Percentiles rank a stretch among this genome's conserved stretches.
Evolutionary conservation across 2,888 invertebrate species (phyloP).

Genomic region (Drepana falcataria): DNA sequence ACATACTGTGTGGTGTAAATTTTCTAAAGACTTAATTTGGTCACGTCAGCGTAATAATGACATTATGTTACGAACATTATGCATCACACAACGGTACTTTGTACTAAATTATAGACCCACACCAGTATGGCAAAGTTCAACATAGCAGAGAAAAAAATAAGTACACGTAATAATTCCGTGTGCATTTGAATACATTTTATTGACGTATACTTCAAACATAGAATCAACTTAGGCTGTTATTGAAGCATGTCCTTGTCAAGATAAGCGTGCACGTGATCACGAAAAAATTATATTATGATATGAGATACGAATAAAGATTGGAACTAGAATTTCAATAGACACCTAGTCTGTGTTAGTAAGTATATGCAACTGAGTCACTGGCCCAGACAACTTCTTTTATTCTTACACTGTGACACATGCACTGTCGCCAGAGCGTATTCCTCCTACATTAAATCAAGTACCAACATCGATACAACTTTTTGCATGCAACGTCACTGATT

Average conservation of each 20-base stretch:
- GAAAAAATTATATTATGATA: background rate
- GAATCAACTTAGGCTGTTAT: background rate
- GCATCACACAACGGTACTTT: constrained; percentile 29
- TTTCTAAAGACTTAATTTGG: constrained; percentile 25
- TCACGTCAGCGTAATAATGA: constrained; percentile 37
- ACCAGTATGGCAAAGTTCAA: background rate
- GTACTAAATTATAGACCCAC: constrained; percentile 21
- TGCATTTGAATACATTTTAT: background rate
- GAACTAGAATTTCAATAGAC: background rate
- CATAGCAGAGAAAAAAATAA: background rate
- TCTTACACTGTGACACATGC: background rate
- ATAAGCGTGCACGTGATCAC: background rate
- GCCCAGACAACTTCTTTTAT: background rate
- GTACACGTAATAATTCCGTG: background rate
- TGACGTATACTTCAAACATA: background rate
- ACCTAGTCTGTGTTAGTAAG: background rate
- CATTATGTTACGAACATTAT: constrained; percentile 34
- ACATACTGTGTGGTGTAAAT: constrained; percentile 15
- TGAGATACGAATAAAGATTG: background rate
- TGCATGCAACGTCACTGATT: background rate
- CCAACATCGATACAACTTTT: background rate
- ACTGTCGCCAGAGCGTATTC: background rate
- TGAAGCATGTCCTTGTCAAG: background rate
- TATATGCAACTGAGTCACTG: background rate
- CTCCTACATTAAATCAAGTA: too few relatives aligned